Percentiles rank a stretch among this genome's conserved stretches.
phyloP scores from a whole-genome alignment of 2,797 vertebrate species.

The Phalanger gymnotis region DNA sequence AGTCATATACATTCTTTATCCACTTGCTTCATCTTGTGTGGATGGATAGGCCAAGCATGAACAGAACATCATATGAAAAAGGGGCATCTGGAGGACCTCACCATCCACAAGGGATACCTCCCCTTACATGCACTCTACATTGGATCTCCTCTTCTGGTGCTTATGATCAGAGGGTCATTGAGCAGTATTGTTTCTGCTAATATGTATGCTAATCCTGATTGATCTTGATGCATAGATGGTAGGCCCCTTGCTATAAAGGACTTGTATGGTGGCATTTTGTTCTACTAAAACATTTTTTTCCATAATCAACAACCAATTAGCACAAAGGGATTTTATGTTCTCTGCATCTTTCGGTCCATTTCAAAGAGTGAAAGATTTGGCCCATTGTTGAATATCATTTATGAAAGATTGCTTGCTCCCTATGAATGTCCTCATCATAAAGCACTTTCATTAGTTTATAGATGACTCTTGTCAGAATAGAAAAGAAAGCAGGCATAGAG shows the following conservation, averaged over 20 bases:
- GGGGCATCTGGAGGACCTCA: neutral
- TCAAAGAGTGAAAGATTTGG: neutral
- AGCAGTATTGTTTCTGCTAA: neutral
- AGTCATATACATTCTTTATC: neutral
- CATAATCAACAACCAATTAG: neutral
- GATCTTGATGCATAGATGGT: neutral
- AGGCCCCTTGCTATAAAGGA: neutral
- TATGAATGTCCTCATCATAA: neutral
- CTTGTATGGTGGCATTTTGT: neutral
- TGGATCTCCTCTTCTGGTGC: neutral
- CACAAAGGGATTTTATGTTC: neutral
- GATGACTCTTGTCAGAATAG: neutral
- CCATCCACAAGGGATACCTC: neutral
- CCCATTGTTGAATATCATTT: neutral
- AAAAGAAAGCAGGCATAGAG: neutral
- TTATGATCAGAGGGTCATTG: neutral
- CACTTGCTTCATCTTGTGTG: neutral
- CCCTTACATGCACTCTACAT: neutral
- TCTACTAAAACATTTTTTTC: neutral
- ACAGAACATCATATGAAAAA: neutral
- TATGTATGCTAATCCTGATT: neutral
- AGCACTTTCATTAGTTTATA: neutral
- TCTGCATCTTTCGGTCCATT: neutral
- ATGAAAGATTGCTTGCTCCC: neutral
- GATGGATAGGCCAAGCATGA: neutral